Conservation (phyloP, 2,113 vertebrate species). For the Marmota flaviventris region DNA sequence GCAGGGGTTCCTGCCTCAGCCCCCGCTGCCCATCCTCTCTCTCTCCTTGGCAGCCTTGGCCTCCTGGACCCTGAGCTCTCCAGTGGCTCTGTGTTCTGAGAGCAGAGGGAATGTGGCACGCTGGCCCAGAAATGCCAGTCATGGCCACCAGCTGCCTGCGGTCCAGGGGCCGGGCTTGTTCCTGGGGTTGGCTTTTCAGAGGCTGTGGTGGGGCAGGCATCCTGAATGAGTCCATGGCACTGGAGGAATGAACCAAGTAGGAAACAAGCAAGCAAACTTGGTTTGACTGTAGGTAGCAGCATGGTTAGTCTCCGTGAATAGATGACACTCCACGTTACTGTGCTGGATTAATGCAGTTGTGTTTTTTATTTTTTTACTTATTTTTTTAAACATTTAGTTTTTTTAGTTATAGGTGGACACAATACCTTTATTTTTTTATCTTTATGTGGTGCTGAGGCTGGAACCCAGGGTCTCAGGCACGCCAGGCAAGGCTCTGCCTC, state of each 20-base stretch:
- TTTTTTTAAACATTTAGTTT: too few relatives aligned
- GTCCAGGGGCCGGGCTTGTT: too few relatives aligned
- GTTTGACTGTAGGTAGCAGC: fast-evolving
- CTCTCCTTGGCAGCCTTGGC: background rate
- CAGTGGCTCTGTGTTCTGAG: background rate
- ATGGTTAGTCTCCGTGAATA: fast-evolving
- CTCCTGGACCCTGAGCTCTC: background rate
- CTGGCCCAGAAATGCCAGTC: background rate
- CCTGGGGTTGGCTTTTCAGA: background rate
- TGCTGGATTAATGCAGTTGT: background rate
- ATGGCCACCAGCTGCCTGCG: background rate
- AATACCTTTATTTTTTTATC: too few relatives aligned
- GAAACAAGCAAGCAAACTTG: too few relatives aligned
- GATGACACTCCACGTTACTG: fast-evolving
- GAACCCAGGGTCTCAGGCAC: too few relatives aligned
- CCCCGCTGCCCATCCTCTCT: background rate
- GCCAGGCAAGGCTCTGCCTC: too few relatives aligned
- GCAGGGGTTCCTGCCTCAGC: background rate
- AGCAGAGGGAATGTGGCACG: background rate
- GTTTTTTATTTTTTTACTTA: background rate
- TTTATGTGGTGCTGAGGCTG: too few relatives aligned
- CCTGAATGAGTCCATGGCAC: background rate
- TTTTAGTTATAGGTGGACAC: too few relatives aligned
- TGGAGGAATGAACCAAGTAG: background rate
- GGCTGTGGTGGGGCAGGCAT: background rate